Evolutionary conservation across 2,113 vertebrate genomes (phyloP).

Genomic region (Channa maculata): DNA sequence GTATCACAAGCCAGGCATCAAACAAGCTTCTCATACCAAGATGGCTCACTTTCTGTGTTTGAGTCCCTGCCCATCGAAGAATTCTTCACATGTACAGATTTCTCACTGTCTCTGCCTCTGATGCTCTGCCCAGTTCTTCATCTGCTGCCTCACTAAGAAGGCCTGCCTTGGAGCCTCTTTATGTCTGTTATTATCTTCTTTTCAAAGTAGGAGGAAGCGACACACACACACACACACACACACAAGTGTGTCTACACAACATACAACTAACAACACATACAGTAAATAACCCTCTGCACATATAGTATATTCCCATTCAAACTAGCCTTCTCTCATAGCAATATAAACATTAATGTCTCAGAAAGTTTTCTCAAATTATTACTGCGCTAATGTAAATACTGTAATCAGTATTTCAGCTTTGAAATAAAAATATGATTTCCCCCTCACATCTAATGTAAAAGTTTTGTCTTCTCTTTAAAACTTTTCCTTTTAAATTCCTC

Average conservation of each 20-base stretch:
- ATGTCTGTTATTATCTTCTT: slow-evolving; percentile 57
- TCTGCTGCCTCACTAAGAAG: slow-evolving; percentile 70
- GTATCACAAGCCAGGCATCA: slow-evolving; percentile 64
- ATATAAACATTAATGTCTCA: slow-evolving; percentile 35
- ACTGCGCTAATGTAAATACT: slow-evolving; percentile 45
- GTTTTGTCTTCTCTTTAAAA: slow-evolving; percentile 48
- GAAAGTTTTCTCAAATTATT: slow-evolving; percentile 26
- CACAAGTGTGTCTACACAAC: not conserved
- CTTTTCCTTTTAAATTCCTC: slow-evolving; percentile 53
- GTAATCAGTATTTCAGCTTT: slow-evolving; percentile 45
- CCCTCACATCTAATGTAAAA: slow-evolving; percentile 38
- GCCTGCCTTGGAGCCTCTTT: slow-evolving; percentile 60
- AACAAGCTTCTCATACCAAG: slow-evolving; percentile 66
- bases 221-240: slow-evolving; percentile 13
- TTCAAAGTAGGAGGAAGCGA: slow-evolving; percentile 53
- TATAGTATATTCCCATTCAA: slow-evolving; percentile 6
- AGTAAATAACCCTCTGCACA: not conserved
- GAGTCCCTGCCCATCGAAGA: slow-evolving; percentile 73
- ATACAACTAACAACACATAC: not conserved
- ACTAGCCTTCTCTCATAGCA: slow-evolving; percentile 5
- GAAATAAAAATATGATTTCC: slow-evolving; percentile 31
- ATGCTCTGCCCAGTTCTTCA: slow-evolving; percentile 69
- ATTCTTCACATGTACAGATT: slow-evolving; percentile 76
- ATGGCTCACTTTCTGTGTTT: slow-evolving; percentile 71
- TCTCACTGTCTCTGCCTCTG: slow-evolving; percentile 60